phyloP scores from a whole-genome alignment of 2,888 invertebrate genomes.

The Andrena marginata region DNA sequence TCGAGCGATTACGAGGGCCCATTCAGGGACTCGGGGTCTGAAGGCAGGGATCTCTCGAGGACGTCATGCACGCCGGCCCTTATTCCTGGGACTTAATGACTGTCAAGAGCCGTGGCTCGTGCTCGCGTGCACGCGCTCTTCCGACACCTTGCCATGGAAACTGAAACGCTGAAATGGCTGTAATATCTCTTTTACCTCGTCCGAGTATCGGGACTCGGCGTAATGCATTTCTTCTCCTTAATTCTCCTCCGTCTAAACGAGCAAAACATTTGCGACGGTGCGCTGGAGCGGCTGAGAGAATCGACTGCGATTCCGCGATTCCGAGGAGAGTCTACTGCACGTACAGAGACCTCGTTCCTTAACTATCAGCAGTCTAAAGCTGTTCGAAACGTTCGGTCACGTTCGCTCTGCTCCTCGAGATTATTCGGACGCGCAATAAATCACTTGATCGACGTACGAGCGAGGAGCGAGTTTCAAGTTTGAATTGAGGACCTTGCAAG shows the following conservation, averaged over 20 bases:
- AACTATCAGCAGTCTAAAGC: constrained; percentile 6
- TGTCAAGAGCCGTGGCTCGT: constrained; percentile 33
- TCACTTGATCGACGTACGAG: constrained; percentile 34
- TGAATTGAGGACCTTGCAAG: background rate
- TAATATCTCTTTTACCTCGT: constrained; percentile 40
- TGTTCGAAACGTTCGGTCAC: constrained; percentile 51
- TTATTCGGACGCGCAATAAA: constrained; percentile 54
- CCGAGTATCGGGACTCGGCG: background rate
- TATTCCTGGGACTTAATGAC: constrained; percentile 54
- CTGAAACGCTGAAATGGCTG: constrained; percentile 44
- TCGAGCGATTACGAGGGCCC: constrained; percentile 25
- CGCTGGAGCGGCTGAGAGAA: constrained; percentile 31
- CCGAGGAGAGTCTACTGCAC: constrained; percentile 4
- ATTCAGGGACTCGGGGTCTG: constrained; percentile 21
- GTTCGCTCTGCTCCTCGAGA: constrained; percentile 61
- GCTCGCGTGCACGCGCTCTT: constrained; percentile 46
- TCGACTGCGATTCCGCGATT: constrained; percentile 19
- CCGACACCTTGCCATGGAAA: constrained; percentile 26
- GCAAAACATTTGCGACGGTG: constrained; percentile 17
- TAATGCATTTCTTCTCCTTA: constrained; percentile 1
- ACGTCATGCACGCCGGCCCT: constrained; percentile 39
- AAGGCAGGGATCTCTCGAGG: constrained; percentile 19
- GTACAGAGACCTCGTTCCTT: constrained; percentile 30
- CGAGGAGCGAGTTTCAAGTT: constrained; percentile 31
- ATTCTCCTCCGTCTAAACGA: constrained; percentile 23